Base-by-base conservation (phyloP, 2,113 vertebrate genomes). In the Channa argus region DNA sequence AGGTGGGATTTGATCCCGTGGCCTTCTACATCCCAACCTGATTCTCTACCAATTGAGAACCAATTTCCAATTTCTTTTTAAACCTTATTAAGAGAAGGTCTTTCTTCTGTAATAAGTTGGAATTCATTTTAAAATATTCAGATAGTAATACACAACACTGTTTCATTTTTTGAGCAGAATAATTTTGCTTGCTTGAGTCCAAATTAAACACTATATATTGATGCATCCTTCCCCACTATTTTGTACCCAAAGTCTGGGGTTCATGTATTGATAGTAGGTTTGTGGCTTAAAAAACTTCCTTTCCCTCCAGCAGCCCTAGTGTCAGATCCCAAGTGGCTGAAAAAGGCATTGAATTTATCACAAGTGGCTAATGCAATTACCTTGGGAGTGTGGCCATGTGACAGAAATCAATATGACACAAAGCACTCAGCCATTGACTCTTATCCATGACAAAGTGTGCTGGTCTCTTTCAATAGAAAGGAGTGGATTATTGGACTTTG, bases 401-500 rank as follows among this genome's bases (percentile, higher is more conserved):
- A 91, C 69, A 53, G 79, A 85, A 92, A 92, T 94, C 93, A 88
- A 94, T 92, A 88, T 77, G 82, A 89, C 85, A 94, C 94, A 95
- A 95, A 90, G 88, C 85, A 71, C 82, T 73, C 50, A 55, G 79
- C 80, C 90, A 93, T 91, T 88, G 91, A 94, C 87, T 90, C 71
- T 66, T 54, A 80, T 73, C 83, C 82, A 63, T 93, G 86, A 93
- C 85, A 91, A 86, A 93, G 85, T 93, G 91, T 46, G 44, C 53
- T 51, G n/a, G 71, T 66, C 70, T 80, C 85, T 74, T 55, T 83
- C 86, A 79, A 85, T 65, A 86, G 85, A 84, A 86, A 79, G 79
- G 80, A 92, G 75, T 78, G 87, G 91, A 93, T 92, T 92, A 93
- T 91, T 88, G 86, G 85, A 74, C 85, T 89, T 78, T 60, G 78